Evolutionary conservation across 30 jellyfish, hydroid and myxozoan genomes (phyloP).

Genomic region (Aurelia coerulea): DNA sequence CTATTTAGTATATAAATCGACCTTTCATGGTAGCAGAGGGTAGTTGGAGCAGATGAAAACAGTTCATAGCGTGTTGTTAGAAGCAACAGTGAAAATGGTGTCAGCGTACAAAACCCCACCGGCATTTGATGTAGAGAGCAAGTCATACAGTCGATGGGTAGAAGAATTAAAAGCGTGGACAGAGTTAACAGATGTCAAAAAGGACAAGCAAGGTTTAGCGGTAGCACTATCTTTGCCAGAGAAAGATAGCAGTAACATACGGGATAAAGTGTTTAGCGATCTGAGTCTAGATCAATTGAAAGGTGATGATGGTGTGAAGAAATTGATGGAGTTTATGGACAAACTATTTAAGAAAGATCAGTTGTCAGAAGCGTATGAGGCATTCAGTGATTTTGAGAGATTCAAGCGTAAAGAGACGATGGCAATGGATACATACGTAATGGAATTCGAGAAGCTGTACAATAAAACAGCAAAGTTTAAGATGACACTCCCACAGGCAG

Average conservation of each 20-base stretch:
- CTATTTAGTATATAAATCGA: not conserved
- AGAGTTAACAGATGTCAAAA: conserved; percentile 21
- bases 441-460: conserved; percentile 38
- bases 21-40: conserved; percentile 29
- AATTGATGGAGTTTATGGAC: conserved; percentile 16
- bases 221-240: conserved; percentile 41
- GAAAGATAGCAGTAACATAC: not conserved
- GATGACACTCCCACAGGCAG: conserved; percentile 29
- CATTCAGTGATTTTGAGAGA: conserved; percentile 36
- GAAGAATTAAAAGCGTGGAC: conserved; percentile 37
- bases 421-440: conserved; percentile 27
- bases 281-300: conserved; percentile 10
- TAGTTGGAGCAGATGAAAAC: conserved; percentile 4
- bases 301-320: conserved; percentile 27
- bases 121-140: not conserved
- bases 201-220: conserved; percentile 24
- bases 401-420: conserved; percentile 6
- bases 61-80: conserved; percentile 12
- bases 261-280: conserved; percentile 22
- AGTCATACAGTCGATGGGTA: conserved; percentile 15
- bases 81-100: conserved; percentile 17
- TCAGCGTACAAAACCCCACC: not conserved
- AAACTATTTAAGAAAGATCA: conserved; percentile 19
- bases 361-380: conserved; percentile 30
- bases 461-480: conserved; percentile 26